A percentile compares a stretch with the other conserved stretches of the same genome.
Conservation (phyloP, 2,888 invertebrate species). For the Unio delphinus region DNA sequence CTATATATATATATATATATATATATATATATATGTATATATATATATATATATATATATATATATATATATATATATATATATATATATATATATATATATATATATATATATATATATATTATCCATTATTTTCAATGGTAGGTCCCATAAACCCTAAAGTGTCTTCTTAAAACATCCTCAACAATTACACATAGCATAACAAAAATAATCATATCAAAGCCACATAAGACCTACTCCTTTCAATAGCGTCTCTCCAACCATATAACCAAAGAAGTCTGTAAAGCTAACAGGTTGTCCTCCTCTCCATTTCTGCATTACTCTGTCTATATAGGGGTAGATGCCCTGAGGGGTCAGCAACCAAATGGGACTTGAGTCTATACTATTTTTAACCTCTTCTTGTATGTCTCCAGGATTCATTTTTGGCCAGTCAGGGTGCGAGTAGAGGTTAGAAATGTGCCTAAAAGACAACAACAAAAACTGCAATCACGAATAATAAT, state of each 20-base stretch:
- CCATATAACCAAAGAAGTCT: slow-evolving; percentile 73
- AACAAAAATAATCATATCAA: not conserved
- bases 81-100: too few relatives aligned
- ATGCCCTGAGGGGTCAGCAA: slow-evolving; percentile 63
- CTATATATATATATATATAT: too few relatives aligned
- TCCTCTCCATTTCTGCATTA: slow-evolving; percentile 66
- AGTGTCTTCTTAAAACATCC: too few relatives aligned
- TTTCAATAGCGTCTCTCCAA: slow-evolving; percentile 71
- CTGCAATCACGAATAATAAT: not conserved
- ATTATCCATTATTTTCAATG: too few relatives aligned
- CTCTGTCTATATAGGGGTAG: slow-evolving; percentile 63
- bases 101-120: too few relatives aligned
- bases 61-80: too few relatives aligned
- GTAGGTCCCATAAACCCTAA: too few relatives aligned
- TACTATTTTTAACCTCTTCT: slow-evolving; percentile 67
- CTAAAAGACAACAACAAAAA: slow-evolving; percentile 42
- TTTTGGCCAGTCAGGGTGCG: slow-evolving; percentile 71
- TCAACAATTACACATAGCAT: too few relatives aligned
- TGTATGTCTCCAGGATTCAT: slow-evolving; percentile 67
- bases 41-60: too few relatives aligned
- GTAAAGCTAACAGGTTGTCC: slow-evolving; percentile 74
- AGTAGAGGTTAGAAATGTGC: slow-evolving; percentile 73
- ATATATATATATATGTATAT: too few relatives aligned
- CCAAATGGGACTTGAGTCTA: slow-evolving; percentile 68
- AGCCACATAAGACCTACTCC: slow-evolving; percentile 59